Conservation (phyloP, 2,113 vertebrate species). For the Emydura subglobosa region DNA sequence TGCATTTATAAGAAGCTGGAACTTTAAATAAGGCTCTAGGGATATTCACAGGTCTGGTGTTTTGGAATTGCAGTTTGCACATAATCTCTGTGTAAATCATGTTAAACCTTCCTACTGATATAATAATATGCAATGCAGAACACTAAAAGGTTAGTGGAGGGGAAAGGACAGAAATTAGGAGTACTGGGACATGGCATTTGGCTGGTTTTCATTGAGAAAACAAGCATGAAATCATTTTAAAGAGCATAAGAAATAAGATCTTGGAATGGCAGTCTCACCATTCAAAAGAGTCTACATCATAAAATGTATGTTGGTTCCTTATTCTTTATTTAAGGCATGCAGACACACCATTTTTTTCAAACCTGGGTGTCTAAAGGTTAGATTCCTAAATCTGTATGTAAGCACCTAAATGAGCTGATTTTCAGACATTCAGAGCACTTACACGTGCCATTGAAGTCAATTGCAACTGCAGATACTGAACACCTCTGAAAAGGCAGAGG, state of each 20-base stretch:
- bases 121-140: constrained; percentile 36
- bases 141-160: neutral
- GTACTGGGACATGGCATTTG: neutral
- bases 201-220: neutral
- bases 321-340: neutral
- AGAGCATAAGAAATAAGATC: neutral
- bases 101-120: constrained; percentile 46
- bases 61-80: constrained; percentile 39
- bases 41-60: neutral
- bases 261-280: neutral
- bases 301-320: neutral
- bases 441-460: neutral
- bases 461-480: neutral
- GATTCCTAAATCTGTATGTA: neutral
- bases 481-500: neutral
- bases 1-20: constrained; percentile 45
- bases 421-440: neutral
- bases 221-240: neutral
- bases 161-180: constrained; percentile 6
- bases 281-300: neutral
- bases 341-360: neutral
- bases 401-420: neutral
- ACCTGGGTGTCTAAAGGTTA: neutral
- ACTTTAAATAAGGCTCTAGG: constrained; percentile 46
- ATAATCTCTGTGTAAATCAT: constrained; percentile 55